Base-by-base conservation (phyloP, 2,888 invertebrate genomes). In the Toxonevra muliebris region DNA sequence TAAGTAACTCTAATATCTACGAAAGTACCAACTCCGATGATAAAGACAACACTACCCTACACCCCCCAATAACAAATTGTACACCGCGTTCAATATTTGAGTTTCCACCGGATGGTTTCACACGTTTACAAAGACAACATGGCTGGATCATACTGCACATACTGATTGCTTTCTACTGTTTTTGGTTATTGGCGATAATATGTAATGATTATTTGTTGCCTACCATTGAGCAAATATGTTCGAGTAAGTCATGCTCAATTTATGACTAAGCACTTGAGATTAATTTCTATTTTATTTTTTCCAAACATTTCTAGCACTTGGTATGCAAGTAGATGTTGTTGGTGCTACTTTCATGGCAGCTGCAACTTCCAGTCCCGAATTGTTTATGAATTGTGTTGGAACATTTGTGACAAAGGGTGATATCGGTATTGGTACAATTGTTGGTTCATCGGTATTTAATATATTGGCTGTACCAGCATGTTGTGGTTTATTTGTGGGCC, bases 121-220 rank as follows among this genome's bases (percentile, higher is more conserved):
- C 92, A 11, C 89, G 92, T 73, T 79, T 87, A 30, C 89, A 93
- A 82, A 87, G 94, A 66, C 89, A 89, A 80, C 87, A 89, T 69
- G 95, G 95, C 12, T 78, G 79, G 76, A 75, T 80, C 62, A 40
- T 73, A 40, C 45, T 78, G 1, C 79, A 81, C 61, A 70, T 78
- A 4, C 8, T 80, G 0, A 2, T 76, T 2, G 77, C 77, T 5
- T 43, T 92, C 66, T 96, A 96, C 85, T 89, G 93, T 76, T 96
- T 96, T 81, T 87, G 92, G 50, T 86, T 93, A 45, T 87, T 96
- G 69, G 96, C 95, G 3, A 90, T 95, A 73, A 93, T 96, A 66
- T 97, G 96, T 86, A 96, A 97, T 84, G 94, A 95, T 83, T 97
- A 93, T 86, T 96, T 97, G 83, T 95, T 97, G 55, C 95, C 96